These are phyloP conservation scores for zebrafish (Danio rerio) DNA, from an alignment of 2,113 vertebrate genomes.

Conservation along the genomic window GRCz12tu NC_133177.1:24032001-24032500, in stretches of 20 bases:
- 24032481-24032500: slow-evolving; percentile 86
- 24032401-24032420: slow-evolving; percentile 89
- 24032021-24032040: too few relatives aligned
- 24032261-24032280: slow-evolving; percentile 87
- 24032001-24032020: too few relatives aligned
- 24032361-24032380: slow-evolving; percentile 80
- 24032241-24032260: slow-evolving; percentile 69
- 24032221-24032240: background rate
- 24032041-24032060: too few relatives aligned
- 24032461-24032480: background rate
- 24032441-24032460: too few relatives aligned
- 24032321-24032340: slow-evolving; percentile 86
- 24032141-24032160: too few relatives aligned
- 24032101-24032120: too few relatives aligned
- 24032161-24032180: too few relatives aligned
- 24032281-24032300: slow-evolving; percentile 79
- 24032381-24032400: slow-evolving; percentile 82
- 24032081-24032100: too few relatives aligned
- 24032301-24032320: slow-evolving; percentile 85
- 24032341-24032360: slow-evolving; percentile 80
- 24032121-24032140: too few relatives aligned
- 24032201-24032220: too few relatives aligned
- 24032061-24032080: too few relatives aligned
- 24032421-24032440: background rate
- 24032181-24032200: too few relatives aligned